Percentiles rank a stretch among this genome's conserved stretches.
Conservation (phyloP, 2,888 invertebrate genomes). For the Drosophila helvetica region DNA sequence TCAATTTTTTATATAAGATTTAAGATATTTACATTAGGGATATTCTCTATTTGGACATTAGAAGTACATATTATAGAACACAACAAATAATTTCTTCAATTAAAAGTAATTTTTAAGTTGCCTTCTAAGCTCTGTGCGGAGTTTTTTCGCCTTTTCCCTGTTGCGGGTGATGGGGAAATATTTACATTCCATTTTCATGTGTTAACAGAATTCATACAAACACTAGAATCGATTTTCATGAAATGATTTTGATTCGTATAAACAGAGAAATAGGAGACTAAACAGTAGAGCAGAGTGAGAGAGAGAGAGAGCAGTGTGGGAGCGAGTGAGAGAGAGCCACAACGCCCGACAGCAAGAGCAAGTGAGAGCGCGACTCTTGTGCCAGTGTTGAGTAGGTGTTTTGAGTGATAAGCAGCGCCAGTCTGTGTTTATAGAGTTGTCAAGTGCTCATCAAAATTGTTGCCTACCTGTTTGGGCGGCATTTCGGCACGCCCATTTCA, state of each 20-base stretch:
- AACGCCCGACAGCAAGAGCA: neutral
- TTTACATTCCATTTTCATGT: no score
- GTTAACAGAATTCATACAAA: no score
- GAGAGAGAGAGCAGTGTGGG: neutral
- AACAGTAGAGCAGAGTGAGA: neutral
- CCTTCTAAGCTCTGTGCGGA: no score
- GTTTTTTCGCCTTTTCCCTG: no score
- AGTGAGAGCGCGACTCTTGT: neutral
- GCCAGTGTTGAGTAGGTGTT: slow-evolving; percentile 13
- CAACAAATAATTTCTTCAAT: no score
- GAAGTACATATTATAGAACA: no score
- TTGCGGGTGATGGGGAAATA: no score
- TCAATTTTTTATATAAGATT: no score
- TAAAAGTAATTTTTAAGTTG: no score
- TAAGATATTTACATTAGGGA: no score
- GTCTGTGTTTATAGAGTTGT: slow-evolving; percentile 71
- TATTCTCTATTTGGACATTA: no score
- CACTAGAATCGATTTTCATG: neutral
- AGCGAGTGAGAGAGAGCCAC: no score
- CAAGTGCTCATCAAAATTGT: slow-evolving; percentile 67
- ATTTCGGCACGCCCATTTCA: slow-evolving; percentile 63
- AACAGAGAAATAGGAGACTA: neutral
- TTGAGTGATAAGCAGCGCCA: slow-evolving; percentile 56
- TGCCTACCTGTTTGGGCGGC: slow-evolving; percentile 43
- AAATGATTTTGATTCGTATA: neutral